These are phyloP conservation scores for Drosophila acutilabella DNA, from an alignment of 2,888 invertebrate species.

Conservation along the genomic window DNA sequence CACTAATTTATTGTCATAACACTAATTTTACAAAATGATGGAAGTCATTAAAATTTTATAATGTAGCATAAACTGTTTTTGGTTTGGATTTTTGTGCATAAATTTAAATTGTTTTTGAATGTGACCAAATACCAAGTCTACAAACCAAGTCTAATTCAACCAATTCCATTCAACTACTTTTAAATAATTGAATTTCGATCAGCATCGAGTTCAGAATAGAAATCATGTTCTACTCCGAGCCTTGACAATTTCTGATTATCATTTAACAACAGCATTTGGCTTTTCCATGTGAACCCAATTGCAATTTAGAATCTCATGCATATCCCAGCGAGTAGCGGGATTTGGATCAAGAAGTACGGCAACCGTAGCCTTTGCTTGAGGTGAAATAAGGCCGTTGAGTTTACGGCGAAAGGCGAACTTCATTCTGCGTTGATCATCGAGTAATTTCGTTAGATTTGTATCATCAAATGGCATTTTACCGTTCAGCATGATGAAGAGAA, in stretches of 20 bases:
- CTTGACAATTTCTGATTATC: neutral
- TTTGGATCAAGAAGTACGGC: constrained; percentile 94
- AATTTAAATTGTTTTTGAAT: neutral
- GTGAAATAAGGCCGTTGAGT: constrained; percentile 89
- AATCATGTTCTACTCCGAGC: neutral
- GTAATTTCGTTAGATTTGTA: constrained; percentile 91
- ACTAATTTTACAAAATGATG: constrained; percentile 3
- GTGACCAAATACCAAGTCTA: constrained; percentile 1
- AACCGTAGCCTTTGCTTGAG: constrained; percentile 91
- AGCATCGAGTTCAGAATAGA: neutral
- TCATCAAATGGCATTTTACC: constrained; percentile 98
- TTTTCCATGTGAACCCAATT: constrained; percentile 87
- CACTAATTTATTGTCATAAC: neutral
- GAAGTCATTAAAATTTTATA: constrained; percentile 7
- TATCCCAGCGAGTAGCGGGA: constrained; percentile 90
- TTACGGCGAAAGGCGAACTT: constrained; percentile 92
- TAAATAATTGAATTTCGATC: neutral
- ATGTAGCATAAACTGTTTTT: neutral
- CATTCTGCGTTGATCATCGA: constrained; percentile 92
- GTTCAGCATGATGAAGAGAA: constrained; percentile 97
- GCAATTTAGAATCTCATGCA: constrained; percentile 91
- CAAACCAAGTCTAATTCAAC: neutral
- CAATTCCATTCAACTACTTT: neutral
- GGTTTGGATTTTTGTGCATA: neutral
- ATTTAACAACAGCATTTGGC: neutral